Base-by-base conservation (phyloP, 2,888 invertebrate species). In the Tuberolachnus salignus region DNA sequence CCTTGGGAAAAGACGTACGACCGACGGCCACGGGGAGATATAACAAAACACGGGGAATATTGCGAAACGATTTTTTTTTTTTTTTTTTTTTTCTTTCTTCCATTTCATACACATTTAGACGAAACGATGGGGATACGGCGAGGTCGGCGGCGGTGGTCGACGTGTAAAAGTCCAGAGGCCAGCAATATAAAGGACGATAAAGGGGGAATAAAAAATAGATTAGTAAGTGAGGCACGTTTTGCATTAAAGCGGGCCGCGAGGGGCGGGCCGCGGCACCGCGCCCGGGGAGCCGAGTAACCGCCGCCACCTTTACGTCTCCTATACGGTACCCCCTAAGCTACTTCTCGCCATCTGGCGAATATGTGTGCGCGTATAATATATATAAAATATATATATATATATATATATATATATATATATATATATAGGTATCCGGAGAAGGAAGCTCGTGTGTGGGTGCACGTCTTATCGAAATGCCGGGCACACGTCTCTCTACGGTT, bases 121-220 rank as follows among this genome's bases (percentile, higher is more conserved):
- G 69, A 16, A 23, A 49, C 2, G 46, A 16, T 26, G n/a, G 16
- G 67, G 13, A 23, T 44, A 10, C 57, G 9, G 6, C 6, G 13
- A 26, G 23, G 46, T 13, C 46, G 61, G 51, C 11, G 74, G 53
- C 11, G 23, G 49, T 13, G 74, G 64, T 57, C 46, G 75, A 75
- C 75, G 75, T 75, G 75, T 75, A 78, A 67, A 78, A 59, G 78
- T 69, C 78, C 78, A 69, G 59, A 78, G 78, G 78, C 67, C 67
- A 69, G 78, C 59, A 78, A 78, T 78, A 78, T 78, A 78, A 78
- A 78, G 78, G 69, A 69, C 78, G 69, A 78, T 78, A 78, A 78
- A 78, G 57, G 78, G 75, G 78, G 59, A 78, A 78, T 69, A 78
- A 78, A 78, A 78, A 78, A 78, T 61, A 78, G 78, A 78, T 78